These are phyloP conservation scores for Recurvirostra avosetta DNA, from an alignment of 2,113 vertebrate genomes.

Conservation along the genomic window DNA sequence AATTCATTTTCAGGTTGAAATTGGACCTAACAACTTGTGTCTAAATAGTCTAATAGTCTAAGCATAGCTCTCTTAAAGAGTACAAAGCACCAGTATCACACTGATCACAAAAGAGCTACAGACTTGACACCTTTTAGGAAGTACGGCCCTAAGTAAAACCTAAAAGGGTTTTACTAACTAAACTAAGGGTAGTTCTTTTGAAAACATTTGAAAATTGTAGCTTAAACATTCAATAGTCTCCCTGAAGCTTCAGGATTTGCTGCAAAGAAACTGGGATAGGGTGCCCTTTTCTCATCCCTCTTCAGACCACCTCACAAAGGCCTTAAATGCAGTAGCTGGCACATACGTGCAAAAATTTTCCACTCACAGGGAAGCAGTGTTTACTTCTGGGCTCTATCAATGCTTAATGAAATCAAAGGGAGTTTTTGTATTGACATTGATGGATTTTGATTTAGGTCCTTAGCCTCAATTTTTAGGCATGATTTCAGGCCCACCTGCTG, in stretches of 20 bases:
- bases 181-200: background rate
- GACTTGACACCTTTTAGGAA: background rate
- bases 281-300: background rate
- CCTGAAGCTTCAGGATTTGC: background rate
- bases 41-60: background rate
- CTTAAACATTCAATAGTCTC: background rate
- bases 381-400: background rate
- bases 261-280: background rate
- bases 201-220: background rate
- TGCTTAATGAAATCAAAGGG: background rate
- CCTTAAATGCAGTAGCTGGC: background rate
- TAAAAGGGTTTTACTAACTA: background rate
- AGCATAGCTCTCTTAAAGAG: background rate
- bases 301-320: background rate
- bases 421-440: background rate
- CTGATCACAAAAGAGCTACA: background rate
- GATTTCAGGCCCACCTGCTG: conserved; percentile 4
- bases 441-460: background rate
- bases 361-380: background rate
- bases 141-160: background rate
- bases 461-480: background rate
- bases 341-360: background rate
- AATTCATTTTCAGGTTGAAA: background rate
- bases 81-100: background rate
- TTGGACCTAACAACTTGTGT: background rate